Percentiles rank a stretch among this genome's conserved stretches.
phyloP scores from a whole-genome alignment of 2,113 vertebrate genomes.

The Aegithalos caudatus region DNA sequence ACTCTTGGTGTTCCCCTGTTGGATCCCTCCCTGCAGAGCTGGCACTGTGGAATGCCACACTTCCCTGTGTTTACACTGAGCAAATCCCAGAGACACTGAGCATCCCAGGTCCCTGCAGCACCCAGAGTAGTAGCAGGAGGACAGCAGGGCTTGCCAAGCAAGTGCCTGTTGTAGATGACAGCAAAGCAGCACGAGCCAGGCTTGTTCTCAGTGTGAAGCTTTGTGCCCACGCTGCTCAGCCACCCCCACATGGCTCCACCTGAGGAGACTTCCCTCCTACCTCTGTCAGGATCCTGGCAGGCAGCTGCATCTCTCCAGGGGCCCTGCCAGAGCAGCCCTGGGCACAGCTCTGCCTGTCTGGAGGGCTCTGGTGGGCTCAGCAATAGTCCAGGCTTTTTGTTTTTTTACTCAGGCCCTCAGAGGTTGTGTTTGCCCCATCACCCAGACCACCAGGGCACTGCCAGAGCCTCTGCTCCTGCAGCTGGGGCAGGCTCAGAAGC shows the following conservation, averaged over 20 bases:
- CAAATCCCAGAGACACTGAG: background rate
- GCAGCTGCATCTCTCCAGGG: background rate
- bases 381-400: background rate
- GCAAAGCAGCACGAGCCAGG: background rate
- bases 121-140: background rate
- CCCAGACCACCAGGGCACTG: background rate
- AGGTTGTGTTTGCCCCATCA: background rate
- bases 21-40: background rate
- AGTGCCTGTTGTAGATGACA: background rate
- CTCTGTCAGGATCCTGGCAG: background rate
- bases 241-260: background rate
- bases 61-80: background rate
- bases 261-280: slow-evolving; percentile 15
- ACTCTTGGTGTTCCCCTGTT: background rate
- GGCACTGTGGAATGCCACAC: rapidly evolving
- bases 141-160: background rate
- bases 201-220: background rate
- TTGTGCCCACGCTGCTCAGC: background rate
- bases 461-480: background rate
- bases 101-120: background rate
- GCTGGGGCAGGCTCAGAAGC: background rate
- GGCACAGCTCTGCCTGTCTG: background rate
- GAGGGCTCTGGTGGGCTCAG: rapidly evolving
- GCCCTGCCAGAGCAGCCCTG: background rate
- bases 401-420: background rate